These are phyloP conservation scores for Tetanocera ferruginea DNA, from an alignment of 2,888 invertebrate genomes.

Conservation along the genomic window DNA sequence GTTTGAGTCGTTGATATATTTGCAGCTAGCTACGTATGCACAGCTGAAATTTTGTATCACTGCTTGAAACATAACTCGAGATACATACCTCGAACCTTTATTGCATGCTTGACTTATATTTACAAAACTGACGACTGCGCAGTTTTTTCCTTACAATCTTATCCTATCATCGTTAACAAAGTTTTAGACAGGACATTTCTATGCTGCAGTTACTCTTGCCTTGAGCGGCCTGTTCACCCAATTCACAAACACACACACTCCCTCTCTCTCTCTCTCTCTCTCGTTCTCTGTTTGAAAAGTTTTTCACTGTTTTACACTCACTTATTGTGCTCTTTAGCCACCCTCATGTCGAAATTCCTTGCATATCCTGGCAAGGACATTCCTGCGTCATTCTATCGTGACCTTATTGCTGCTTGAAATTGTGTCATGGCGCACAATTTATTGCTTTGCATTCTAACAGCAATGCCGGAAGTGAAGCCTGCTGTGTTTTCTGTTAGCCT, in stretches of 20 bases:
- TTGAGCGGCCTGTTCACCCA: neutral
- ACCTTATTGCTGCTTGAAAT: neutral
- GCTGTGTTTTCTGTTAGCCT: constrained; percentile 56
- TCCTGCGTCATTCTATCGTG: constrained; percentile 9
- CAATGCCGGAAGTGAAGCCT: constrained; percentile 50
- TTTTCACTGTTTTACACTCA: no score
- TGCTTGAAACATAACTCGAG: no score
- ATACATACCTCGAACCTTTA: no score
- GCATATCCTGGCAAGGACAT: neutral
- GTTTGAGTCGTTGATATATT: no score
- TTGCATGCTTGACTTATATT: neutral
- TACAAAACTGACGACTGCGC: constrained; percentile 1
- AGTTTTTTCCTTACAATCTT: neutral
- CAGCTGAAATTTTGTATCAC: no score
- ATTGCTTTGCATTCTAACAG: neutral
- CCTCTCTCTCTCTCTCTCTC: neutral
- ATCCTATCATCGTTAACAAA: no score
- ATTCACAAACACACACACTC: neutral
- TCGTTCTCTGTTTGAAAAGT: no score
- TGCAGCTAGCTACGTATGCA: no score
- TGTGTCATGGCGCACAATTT: neutral
- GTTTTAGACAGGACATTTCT: no score
- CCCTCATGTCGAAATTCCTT: neutral
- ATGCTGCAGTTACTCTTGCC: no score
- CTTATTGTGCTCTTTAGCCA: no score